phyloP scores from a whole-genome alignment of 2,888 invertebrate genomes.

The Phrixothrix hirtus region DNA sequence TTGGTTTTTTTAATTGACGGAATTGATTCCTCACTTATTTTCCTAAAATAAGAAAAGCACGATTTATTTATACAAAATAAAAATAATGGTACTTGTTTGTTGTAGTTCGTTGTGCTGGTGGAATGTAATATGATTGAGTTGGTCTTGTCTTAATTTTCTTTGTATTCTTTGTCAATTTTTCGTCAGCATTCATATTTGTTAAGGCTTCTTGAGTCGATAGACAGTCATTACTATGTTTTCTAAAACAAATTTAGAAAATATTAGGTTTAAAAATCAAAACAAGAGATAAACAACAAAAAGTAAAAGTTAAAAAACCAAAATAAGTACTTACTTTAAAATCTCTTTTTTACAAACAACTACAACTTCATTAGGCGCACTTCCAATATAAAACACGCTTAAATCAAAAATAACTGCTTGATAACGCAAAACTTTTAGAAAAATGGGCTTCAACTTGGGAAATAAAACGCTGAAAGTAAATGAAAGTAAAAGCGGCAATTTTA shows the following conservation, averaged over 20 bases:
- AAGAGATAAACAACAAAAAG: background rate
- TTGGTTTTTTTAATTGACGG: no score
- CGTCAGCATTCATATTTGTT: conserved; percentile 14
- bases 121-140: conserved; percentile 51
- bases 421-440: conserved; percentile 47
- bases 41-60: no score
- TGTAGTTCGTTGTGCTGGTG: conserved; percentile 49
- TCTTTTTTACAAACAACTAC: conserved; percentile 21
- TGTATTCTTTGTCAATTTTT: conserved; percentile 3
- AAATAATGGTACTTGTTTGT: conserved; percentile 9
- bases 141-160: conserved; percentile 40
- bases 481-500: conserved; percentile 55
- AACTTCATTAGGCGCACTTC: conserved; percentile 19
- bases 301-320: background rate
- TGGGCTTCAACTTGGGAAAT: conserved; percentile 48
- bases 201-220: background rate
- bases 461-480: conserved; percentile 48
- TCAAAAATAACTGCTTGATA: conserved; percentile 46
- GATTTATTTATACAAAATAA: background rate
- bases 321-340: conserved; percentile 16
- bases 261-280: no score
- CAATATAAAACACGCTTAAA: conserved; percentile 24
- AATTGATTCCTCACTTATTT: no score
- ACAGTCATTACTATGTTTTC: conserved; percentile 13
- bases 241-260: no score